Evolutionary conservation across 1,140 invertebrate species (phyloP), one percentile per base, ranked within the genome.

Genomic region (Brachionus paranguensis): DNA sequence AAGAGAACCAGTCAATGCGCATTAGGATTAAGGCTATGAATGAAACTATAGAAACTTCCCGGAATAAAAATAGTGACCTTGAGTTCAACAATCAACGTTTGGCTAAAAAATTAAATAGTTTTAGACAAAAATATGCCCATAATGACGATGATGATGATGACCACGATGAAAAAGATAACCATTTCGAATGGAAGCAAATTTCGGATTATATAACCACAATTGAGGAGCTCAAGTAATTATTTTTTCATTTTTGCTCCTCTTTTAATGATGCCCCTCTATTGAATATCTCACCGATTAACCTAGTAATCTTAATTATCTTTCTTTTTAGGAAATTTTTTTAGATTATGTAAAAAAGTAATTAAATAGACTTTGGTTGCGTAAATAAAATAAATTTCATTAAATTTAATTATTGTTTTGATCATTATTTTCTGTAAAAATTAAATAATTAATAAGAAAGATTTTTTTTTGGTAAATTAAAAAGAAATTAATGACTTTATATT

Each of bases 31-130:
- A 98, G 90, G 95, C 95, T 3, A 92, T 98, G 90, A 94, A 95
- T 87, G 95, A 96, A 87, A 97, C 96, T 0, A 93, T 98, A n/a
- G 94, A 97, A 84, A 91, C 92, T 27, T 88, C 97, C n/a, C 96
- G 93, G 0, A 91, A 92, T 12, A 88, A 90, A 86, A 97, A 97
- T 89, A 92, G 93, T 6, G 91, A 94, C 78, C 90, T 98, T 2
- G 78, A 81, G n/a, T n/a, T 81, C 11, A 45, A 27, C 27, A 76
- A 45, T 55, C 29, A 70, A 29, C 20, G 47, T 37, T 74, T 84
- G 45, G 53, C 45, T 17, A 74, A 60, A 11, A 76, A 76, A 50
- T 5, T 76, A 29, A 33, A 50, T 50, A 0, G 24, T 33, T 12
- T 76, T 27, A 76, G 45, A 76, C n/a, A 76, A 50, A 76, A 76